Percentiles rank a stretch among this genome's conserved stretches.
Evolutionary conservation across 2,888 invertebrate species (phyloP).

Genomic region (Catonia carolina): DNA sequence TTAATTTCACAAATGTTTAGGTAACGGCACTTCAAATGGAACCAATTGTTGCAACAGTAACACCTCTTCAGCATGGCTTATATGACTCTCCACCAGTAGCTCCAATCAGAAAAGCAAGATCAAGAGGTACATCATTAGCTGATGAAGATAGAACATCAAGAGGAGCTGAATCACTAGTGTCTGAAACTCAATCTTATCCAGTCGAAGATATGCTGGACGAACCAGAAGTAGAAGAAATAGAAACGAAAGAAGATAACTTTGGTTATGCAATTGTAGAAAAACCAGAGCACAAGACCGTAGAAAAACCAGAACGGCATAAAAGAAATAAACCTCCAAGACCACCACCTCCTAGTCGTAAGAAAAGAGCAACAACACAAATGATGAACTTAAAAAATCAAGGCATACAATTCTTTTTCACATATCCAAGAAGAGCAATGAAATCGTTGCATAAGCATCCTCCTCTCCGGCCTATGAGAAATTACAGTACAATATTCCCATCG

Average conservation of each 20-base stretch:
- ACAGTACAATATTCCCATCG: constrained; percentile 52
- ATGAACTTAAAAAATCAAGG: constrained; percentile 33
- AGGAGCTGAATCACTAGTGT: constrained; percentile 58
- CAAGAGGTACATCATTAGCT: constrained; percentile 50
- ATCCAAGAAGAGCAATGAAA: constrained; percentile 35
- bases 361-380: constrained; percentile 39
- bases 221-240: constrained; percentile 17
- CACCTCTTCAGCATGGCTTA: constrained; percentile 37
- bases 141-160: constrained; percentile 67
- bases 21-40: constrained; percentile 30
- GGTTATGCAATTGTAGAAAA: constrained; percentile 18
- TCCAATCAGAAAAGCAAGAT: constrained; percentile 45
- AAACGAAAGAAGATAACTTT: constrained; percentile 20
- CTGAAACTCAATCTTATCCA: constrained; percentile 18
- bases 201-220: constrained; percentile 22
- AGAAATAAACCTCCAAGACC: constrained; percentile 49
- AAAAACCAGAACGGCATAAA: neutral
- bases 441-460: constrained; percentile 49
- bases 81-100: constrained; percentile 32
- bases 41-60: constrained; percentile 39
- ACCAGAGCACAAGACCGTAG: constrained; percentile 1
- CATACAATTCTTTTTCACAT: constrained; percentile 34
- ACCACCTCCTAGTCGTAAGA: constrained; percentile 53
- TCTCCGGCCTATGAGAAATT: constrained; percentile 52
- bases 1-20: too few species aligned